Evolutionary conservation across 2,113 vertebrate genomes (phyloP), one percentile per base, ranked within the genome.

Genomic region (Corythornis vintsioides): DNA sequence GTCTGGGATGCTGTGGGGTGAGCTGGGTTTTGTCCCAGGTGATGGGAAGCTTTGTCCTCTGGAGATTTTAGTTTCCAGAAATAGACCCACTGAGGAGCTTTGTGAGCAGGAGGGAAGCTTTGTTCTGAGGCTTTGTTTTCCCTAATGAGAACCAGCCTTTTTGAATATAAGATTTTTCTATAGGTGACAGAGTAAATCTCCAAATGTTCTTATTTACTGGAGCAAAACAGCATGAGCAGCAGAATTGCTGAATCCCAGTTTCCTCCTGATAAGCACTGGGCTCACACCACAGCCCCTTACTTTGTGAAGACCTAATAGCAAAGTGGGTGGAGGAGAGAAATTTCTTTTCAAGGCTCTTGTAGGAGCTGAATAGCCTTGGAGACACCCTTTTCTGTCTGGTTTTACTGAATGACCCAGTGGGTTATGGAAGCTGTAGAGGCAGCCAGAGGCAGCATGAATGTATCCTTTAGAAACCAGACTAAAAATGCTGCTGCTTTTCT

Each of bases 281-380:
- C 52, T 92, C 52, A 47, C 80, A 47, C 69, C 43, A 72, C 61
- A 65, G 75, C 71, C 59, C 29, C 8, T 45, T 91, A 45, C 85
- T 95, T 89, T 94, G 93, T 89, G 78, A 79, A 85, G 59, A 55
- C 33, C 82, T 93, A 45, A 83, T 47, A 52, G 78, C 63, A 92
- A 87, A 73, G 60, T 66, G 74, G 82, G 42, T 91, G 87, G 82
- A 92, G 72, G 57, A 69, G 59, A 83, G 59, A 83, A 55, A n/a
- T 91, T 91, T 85, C 55, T 91, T 91, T 92, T 78, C 82, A 85
- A 43, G 70, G 66, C 66, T 81, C 26, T 52, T 67, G 61, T 7
- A 89, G 83, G 28, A 76, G 15, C 71, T 91, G 47, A 85, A 55
- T 29, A 80, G 33, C 50, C 59, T 92, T 88, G 67, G 70, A 90